Conservation (phyloP, 2,113 vertebrate genomes). For the Microcebus ravelobensis region DNA sequence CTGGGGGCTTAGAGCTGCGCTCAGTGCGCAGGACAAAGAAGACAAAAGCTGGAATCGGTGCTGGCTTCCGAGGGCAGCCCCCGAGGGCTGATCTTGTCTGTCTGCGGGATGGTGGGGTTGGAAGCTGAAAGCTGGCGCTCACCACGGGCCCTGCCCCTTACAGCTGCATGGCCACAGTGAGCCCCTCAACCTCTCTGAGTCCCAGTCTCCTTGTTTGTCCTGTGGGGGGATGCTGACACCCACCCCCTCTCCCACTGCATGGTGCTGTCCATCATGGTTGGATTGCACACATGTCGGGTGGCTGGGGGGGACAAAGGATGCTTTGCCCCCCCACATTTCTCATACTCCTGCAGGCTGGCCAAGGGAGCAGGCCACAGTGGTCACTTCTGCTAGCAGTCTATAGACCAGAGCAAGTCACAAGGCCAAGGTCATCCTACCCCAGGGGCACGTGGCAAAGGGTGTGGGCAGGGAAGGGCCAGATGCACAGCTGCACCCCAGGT, state of each 20-base stretch:
- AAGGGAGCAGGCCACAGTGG: not conserved
- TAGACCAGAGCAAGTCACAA: accelerated
- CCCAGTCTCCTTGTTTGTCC: not conserved
- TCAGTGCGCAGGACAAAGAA: accelerated
- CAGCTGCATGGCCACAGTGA: accelerated
- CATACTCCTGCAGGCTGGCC: no score
- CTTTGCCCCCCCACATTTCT: accelerated
- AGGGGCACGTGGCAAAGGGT: not conserved
- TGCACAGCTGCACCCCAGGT: accelerated
- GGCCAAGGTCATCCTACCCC: not conserved
- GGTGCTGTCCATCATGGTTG: no score
- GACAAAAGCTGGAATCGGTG: not conserved
- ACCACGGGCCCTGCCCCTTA: not conserved
- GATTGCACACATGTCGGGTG: not conserved
- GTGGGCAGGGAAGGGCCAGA: not conserved
- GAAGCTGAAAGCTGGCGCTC: not conserved
- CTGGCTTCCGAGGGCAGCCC: accelerated
- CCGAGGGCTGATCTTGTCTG: accelerated
- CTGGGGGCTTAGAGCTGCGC: not conserved
- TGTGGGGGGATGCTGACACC: accelerated
- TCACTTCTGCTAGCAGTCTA: not conserved
- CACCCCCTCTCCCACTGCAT: accelerated
- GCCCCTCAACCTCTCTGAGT: accelerated
- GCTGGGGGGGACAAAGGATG: no score
- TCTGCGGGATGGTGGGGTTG: not conserved